Conservation (phyloP, 2,797 vertebrate species). For the Melanotaenia nigrans region DNA sequence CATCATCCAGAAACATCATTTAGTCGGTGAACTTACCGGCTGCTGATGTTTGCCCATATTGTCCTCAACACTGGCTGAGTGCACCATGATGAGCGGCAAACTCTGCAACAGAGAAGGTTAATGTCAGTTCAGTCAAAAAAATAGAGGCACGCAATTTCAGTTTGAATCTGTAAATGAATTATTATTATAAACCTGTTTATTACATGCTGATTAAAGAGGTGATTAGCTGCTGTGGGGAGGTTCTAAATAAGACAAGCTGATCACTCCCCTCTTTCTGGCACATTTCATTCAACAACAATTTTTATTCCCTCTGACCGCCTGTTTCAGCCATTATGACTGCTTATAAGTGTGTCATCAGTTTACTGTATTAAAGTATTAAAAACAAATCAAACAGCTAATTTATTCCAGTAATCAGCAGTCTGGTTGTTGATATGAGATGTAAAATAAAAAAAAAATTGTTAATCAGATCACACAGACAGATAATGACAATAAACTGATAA, state of each 20-base stretch:
- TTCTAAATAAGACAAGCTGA: slow-evolving; percentile 8
- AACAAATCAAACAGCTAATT: not conserved
- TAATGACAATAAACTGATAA: slow-evolving; percentile 50
- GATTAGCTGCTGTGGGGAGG: slow-evolving; percentile 27
- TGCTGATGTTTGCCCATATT: slow-evolving; percentile 48
- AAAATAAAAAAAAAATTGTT: slow-evolving; percentile 53
- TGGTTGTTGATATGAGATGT: slow-evolving; percentile 30
- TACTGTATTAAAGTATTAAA: not conserved
- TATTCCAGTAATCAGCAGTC: slow-evolving; percentile 9
- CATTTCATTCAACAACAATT: slow-evolving; percentile 6
- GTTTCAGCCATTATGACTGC: not conserved
- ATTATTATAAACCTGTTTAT: slow-evolving; percentile 23
- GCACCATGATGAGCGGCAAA: slow-evolving; percentile 76
- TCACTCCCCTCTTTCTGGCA: not conserved
- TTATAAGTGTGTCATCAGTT: slow-evolving; percentile 7
- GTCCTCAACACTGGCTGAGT: slow-evolving; percentile 77
- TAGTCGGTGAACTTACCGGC: slow-evolving; percentile 54
- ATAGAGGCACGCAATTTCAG: not conserved
- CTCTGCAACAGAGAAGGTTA: slow-evolving; percentile 29
- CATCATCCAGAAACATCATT: not conserved
- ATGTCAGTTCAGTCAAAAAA: not conserved
- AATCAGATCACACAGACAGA: slow-evolving; percentile 46
- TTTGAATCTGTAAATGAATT: slow-evolving; percentile 20
- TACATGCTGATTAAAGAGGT: slow-evolving; percentile 2
- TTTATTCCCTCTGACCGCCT: slow-evolving; percentile 14